phyloP scores from a whole-genome alignment of 2,888 invertebrate species.

The Stenchaetothrips biformis region DNA sequence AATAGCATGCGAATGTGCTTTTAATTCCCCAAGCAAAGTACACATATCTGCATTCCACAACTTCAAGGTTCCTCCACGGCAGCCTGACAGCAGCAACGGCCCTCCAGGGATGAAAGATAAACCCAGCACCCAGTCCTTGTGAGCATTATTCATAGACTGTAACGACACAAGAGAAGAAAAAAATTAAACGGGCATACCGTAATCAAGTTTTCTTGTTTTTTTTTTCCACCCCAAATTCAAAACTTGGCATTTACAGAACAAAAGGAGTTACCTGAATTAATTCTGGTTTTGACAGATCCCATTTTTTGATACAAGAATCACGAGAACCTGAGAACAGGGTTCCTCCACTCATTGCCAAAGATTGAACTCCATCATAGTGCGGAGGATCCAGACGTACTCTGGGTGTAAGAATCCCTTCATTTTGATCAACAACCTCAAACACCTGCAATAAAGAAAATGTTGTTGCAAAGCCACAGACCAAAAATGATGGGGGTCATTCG shows the following conservation, averaged over 20 bases:
- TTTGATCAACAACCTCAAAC: constrained; percentile 49
- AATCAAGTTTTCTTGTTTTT: background rate
- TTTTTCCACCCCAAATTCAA: constrained; percentile 7
- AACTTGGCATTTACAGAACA: constrained; percentile 9
- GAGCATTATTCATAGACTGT: constrained; percentile 71
- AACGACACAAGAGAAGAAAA: constrained; percentile 34
- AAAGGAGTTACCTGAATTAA: constrained; percentile 51
- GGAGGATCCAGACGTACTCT: constrained; percentile 71
- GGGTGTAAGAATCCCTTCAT: constrained; percentile 50
- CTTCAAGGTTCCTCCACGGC: constrained; percentile 70
- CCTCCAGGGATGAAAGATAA: constrained; percentile 53
- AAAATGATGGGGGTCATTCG: background rate
- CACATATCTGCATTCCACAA: constrained; percentile 70
- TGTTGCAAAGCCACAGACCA: background rate
- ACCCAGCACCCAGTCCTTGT: constrained; percentile 83
- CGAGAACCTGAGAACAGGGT: constrained; percentile 77
- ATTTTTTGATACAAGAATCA: constrained; percentile 81
- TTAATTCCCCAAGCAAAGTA: constrained; percentile 58
- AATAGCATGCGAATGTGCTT: constrained; percentile 62
- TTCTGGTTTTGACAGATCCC: constrained; percentile 61
- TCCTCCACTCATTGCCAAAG: constrained; percentile 61
- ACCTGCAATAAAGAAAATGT: constrained; percentile 42
- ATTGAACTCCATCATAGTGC: constrained; percentile 86
- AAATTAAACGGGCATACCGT: background rate
- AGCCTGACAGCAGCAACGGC: constrained; percentile 64